Conservation (phyloP, 2,797 vertebrate species). For the Cottoperca gobio region DNA sequence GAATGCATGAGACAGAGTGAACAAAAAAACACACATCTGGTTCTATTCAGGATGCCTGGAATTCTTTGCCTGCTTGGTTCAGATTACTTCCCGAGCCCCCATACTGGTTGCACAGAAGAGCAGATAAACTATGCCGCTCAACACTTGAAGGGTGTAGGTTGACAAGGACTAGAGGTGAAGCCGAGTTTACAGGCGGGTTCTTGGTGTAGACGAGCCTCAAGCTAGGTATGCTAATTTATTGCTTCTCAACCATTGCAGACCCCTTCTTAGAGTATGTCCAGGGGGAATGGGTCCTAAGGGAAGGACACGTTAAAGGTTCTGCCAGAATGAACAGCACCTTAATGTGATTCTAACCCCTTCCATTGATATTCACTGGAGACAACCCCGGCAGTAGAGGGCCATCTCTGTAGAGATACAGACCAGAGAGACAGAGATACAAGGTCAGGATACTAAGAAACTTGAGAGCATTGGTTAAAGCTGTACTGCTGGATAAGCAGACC, state of each 20-base stretch:
- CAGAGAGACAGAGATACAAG: conserved; percentile 35
- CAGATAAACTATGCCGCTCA: conserved; percentile 66
- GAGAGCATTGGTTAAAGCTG: conserved; percentile 19
- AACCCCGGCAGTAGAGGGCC: conserved; percentile 26
- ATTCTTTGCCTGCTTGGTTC: conserved; percentile 76
- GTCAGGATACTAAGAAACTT: conserved; percentile 31
- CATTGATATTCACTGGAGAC: conserved; percentile 27
- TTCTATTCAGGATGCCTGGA: conserved; percentile 78
- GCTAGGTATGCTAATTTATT: conserved; percentile 38
- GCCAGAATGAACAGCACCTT: conserved; percentile 33
- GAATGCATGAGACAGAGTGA: conserved; percentile 17
- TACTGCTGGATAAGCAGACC: conserved; percentile 6
- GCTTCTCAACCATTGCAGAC: conserved; percentile 10
- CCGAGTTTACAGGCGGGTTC: conserved; percentile 40
- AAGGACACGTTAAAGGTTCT: conserved; percentile 37
- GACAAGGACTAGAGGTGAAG: conserved; percentile 41
- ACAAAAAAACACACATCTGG: conserved; percentile 76
- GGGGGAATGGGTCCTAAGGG: conserved; percentile 18
- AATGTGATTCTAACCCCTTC: conserved; percentile 27
- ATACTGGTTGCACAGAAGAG: conserved; percentile 61
- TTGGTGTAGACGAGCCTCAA: conserved; percentile 25
- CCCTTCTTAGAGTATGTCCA: conserved; percentile 18
- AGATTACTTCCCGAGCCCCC: conserved; percentile 75
- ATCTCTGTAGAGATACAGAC: conserved; percentile 32
- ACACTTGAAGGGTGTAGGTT: conserved; percentile 33